Percentiles rank a stretch among this genome's conserved stretches.
These are phyloP conservation scores for Drosophila ogumai DNA, from an alignment of 1,140 invertebrate species.

Conservation along the genomic window DNA sequence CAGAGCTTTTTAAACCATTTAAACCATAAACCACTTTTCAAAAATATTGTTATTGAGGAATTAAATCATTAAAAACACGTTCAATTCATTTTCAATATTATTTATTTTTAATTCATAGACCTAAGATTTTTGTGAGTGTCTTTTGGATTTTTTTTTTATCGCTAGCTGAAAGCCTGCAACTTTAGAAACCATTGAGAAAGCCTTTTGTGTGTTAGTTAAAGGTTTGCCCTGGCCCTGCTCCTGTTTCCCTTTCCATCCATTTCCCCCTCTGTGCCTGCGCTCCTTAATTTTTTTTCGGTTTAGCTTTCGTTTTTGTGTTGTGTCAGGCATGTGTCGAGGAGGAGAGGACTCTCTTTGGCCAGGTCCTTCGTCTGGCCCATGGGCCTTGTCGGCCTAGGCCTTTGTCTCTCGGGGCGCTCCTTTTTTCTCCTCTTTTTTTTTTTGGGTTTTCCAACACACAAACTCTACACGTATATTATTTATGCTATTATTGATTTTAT, in stretches of 20 bases:
- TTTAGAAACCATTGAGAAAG: slow-evolving; percentile 70
- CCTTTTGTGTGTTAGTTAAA: slow-evolving; percentile 68
- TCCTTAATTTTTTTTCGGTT: slow-evolving; percentile 43
- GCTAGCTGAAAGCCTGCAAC: slow-evolving; percentile 49
- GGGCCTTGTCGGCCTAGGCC: slow-evolving; percentile 66
- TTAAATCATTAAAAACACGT: neutral
- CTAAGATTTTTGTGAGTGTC: neutral
- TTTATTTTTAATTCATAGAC: too few relatives aligned
- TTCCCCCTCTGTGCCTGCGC: neutral
- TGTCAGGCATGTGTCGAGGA: slow-evolving; percentile 65
- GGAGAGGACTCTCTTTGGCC: slow-evolving; percentile 49
- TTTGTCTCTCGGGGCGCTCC: slow-evolving; percentile 59
- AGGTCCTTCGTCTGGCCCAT: slow-evolving; percentile 64
- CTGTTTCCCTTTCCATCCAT: slow-evolving; percentile 6
- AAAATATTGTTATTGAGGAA: neutral
- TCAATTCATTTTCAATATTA: neutral
- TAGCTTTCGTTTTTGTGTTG: slow-evolving; percentile 64
- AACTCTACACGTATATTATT: slow-evolving; percentile 73
- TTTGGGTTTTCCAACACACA: slow-evolving; percentile 22
- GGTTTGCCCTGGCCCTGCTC: slow-evolving; percentile 25
- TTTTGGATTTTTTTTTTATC: slow-evolving; percentile 16
- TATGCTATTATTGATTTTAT: slow-evolving; percentile 81
- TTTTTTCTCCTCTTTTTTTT: slow-evolving; percentile 20
- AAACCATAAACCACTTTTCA: too few relatives aligned
- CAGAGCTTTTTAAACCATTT: neutral